Evolutionary conservation across 2,888 invertebrate genomes (phyloP), one percentile per base, ranked within the genome.

Genomic region (Strigamia transsilvanica): DNA sequence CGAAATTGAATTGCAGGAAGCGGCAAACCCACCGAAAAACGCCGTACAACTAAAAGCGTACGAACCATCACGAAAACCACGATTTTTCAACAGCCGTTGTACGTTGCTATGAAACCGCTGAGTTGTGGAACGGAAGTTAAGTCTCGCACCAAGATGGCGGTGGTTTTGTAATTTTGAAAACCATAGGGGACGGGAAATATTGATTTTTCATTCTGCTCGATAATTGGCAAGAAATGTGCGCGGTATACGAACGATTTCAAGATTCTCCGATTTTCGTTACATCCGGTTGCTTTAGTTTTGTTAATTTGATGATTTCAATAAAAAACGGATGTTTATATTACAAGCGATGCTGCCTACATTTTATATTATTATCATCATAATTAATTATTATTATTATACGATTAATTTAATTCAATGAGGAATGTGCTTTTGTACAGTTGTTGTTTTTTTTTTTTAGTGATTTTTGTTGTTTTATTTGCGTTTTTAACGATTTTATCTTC

Each of bases 11-110:
- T 80, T 81, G 9, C 87, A 96, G 95, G 95, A 96, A 90, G 95
- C 95, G 87, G 95, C 94, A 87, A 95, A 95, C 90, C 95, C 95
- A 85, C 93, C 93, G 82, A 94, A 94, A 88, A 93, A 93, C 84
- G 94, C 85, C 81, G 94, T 94, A 88, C 94, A 94, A 88, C 89
- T 95, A 87, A 93, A 93, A 89, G 91, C 93, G 84, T 32, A 34
- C 78, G 78, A 78, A 78, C 78, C 78, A 27, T 32, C 78, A 7
- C 3, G n/a, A 27, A 78, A 78, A 78, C 38, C 21, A 3, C 61
- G 61, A 5, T 61, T 61, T 21, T 61, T 21, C 18, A 21, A 5
- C 61, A 61, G 18, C 61, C 61, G 61, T 2, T 61, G 61, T n/a
- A 61, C 61, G 6, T 61, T 61, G 18, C 18, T 61, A 61, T 61